phyloP scores from a whole-genome alignment of 2,888 invertebrate genomes.

The Schizaphis graminum region DNA sequence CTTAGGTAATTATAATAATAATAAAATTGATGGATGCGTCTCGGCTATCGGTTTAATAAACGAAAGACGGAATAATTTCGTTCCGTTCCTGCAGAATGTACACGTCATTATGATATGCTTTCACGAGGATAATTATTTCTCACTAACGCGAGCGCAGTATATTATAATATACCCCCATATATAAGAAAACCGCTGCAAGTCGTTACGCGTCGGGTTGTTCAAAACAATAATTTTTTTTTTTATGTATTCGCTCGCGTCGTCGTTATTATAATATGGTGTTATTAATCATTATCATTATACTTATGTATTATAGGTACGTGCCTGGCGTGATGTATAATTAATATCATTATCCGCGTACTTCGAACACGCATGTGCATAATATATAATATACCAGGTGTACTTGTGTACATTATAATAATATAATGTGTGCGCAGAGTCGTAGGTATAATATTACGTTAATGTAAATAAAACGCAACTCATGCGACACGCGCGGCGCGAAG shows the following conservation, averaged over 20 bases:
- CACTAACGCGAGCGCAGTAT: background rate
- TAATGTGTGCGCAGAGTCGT: background rate
- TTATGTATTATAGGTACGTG: conserved; percentile 9
- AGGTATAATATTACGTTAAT: background rate
- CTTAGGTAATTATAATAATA: background rate
- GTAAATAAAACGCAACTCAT: conserved; percentile 10
- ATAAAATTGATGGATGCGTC: background rate
- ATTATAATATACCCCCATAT: background rate
- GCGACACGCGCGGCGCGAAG: background rate
- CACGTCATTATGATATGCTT: background rate
- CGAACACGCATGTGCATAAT: conserved; percentile 18
- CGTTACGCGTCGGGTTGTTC: background rate
- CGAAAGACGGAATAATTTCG: background rate
- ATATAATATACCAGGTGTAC: background rate
- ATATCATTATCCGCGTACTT: conserved; percentile 28
- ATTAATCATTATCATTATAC: background rate
- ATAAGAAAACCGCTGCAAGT: background rate
- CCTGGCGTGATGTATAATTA: background rate
- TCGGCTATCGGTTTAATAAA: background rate
- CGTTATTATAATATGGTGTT: background rate
- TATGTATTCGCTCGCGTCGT: background rate
- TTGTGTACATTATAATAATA: background rate
- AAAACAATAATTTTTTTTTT: background rate
- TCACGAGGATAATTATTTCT: conserved; percentile 13
- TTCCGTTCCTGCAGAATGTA: background rate